Evolutionary conservation across 2,888 invertebrate genomes (phyloP).

Genomic region (Noctua pronuba): DNA sequence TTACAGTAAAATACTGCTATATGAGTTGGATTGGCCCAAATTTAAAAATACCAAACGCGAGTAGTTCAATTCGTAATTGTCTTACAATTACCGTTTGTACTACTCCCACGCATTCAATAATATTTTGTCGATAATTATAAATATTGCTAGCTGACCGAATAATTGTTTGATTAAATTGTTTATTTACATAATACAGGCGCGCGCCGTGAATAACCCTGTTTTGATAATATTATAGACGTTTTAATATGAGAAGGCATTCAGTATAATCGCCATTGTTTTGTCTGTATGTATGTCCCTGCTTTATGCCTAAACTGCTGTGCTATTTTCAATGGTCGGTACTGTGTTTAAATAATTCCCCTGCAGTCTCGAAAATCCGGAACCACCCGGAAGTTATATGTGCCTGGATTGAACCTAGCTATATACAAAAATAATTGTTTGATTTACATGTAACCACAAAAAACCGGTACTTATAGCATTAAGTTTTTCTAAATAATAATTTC

Average conservation of each 20-base stretch:
- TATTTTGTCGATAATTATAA: slow-evolving; percentile 36
- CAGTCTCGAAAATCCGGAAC: background rate
- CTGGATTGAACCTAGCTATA: background rate
- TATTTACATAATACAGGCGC: slow-evolving; percentile 23
- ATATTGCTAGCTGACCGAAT: slow-evolving; percentile 18
- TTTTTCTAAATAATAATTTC: background rate
- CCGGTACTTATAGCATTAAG: background rate
- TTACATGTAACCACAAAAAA: background rate
- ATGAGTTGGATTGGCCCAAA: no score
- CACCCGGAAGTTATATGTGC: background rate
- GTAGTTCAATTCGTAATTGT: no score
- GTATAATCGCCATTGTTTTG: slow-evolving; percentile 1
- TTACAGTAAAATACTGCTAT: background rate
- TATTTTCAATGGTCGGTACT: background rate
- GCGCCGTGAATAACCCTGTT: slow-evolving; percentile 25
- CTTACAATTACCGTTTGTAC: slow-evolving; percentile 2
- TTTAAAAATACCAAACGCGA: background rate
- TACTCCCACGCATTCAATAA: slow-evolving; percentile 31
- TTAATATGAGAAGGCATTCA: background rate
- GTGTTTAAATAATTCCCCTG: background rate
- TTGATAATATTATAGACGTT: slow-evolving; percentile 31
- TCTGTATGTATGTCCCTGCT: background rate
- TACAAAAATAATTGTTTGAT: background rate
- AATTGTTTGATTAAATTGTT: slow-evolving; percentile 5
- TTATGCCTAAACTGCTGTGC: background rate